Evolutionary conservation across 2,888 invertebrate species (phyloP), one percentile per base, ranked within the genome.

Genomic region (Synanthedon formicaeformis): DNA sequence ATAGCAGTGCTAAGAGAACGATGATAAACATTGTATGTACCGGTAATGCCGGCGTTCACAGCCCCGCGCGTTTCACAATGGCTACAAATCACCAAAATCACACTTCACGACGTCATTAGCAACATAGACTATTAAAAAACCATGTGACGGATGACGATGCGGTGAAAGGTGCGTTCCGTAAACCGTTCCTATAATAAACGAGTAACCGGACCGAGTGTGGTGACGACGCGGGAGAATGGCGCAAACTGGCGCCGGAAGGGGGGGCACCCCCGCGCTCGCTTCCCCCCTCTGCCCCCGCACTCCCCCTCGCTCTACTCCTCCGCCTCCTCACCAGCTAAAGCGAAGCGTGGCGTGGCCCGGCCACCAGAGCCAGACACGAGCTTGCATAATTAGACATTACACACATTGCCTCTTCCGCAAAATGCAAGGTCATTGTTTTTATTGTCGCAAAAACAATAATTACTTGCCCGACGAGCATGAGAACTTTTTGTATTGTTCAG

Each of bases 41-140:
- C 82, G 78, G 73, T 73, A 67, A 60, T 58, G 64, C 55, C 60
- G 65, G 65, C 57, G 54, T 50, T 66, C 65, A 67, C 60, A 63
- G 67, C 59, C 65, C 67, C 68, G 65, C 67, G 65, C 70, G 69
- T 64, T 78, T 69, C 75, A 73, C 74, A 77, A 71, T 71, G 74
- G 73, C 75, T 80, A 83, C 86, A 80, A 77, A 77, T 73, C 83
- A 85, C 84, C 78, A 79, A 79, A 78, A 80, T 75, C 85, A 87
- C 85, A 87, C 85, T 84, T 80, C 78, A 77, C 77, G 71, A 74
- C 70, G 79, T 74, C 75, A 79, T 74, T 73, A 66, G 67, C 67
- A 73, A 75, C 75, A 77, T 77, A 75, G 66, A 66, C 69, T 73
- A 71, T 71, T 76, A 62, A 69, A 65, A 67, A 59, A 78, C 72